Base-by-base conservation (phyloP, 2,888 invertebrate species). In the Vanessa cardui region DNA sequence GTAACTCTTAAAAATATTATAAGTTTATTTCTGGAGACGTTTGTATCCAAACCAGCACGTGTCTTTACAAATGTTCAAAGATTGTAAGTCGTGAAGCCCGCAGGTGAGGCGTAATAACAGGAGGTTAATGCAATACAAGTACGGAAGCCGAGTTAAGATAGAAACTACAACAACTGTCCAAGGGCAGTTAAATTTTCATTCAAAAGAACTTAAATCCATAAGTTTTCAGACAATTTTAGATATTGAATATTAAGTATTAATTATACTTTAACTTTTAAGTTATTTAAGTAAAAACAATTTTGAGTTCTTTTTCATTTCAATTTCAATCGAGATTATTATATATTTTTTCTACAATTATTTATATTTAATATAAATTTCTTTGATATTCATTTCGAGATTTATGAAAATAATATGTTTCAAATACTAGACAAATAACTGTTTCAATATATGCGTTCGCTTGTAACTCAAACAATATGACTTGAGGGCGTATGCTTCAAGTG, bases 401-500 rank as follows among this genome's bases (percentile, higher is more conserved):
- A 31, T 6, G 6, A 31, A 16, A 12, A 54, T n/a, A 26, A 12
- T 21, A 12, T 4, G 45, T 26, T 12, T 45, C 2, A 59, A 59
- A 59, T 61, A 0, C 67, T 79, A 77, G 72, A 66, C 75, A 9
- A 73, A 70, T 70, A 62, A 56, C 4, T 26, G 67, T 77, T 73
- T 76, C 50, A 54, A 61, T 68, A 49, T 61, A n/a, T 67, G 64
- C 63, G 62, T 46, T 33, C 58, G 47, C 61, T 47, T 63, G 61
- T 68, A 65, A 66, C 79, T 83, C 78, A 68, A 3, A 61, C 76
- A 46, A 64, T 59, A 76, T 78, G 80, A 78, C 89, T 85, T 75
- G 78, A 80, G 86, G 87, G 88, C 85, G 81, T 78, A 78, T 76
- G 77, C 80, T 76, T 76, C 81, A 75, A 80, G 79, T 79, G 85